phyloP scores from a whole-genome alignment of 2,797 vertebrate species.

The Macropus fuliginosus region DNA sequence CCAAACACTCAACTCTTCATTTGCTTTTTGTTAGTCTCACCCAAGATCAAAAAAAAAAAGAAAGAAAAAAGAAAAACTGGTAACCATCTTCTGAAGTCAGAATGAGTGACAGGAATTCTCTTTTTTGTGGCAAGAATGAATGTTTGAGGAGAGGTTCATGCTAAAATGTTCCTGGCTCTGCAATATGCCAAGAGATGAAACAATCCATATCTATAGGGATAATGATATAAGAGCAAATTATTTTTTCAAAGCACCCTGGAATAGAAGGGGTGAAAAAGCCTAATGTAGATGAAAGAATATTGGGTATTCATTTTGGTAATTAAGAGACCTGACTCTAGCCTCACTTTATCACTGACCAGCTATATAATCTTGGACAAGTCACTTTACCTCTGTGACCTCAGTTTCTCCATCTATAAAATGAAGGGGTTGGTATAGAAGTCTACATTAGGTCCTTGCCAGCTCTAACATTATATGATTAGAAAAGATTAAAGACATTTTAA shows the following conservation, averaged over 20 bases:
- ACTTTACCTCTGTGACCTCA: constrained; percentile 42
- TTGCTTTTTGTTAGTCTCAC: constrained; percentile 29
- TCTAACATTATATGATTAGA: not conserved
- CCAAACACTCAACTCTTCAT: not conserved
- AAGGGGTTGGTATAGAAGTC: not conserved
- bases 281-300: not conserved
- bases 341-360: constrained; percentile 61
- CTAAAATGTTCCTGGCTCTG: constrained; percentile 50
- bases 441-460: constrained; percentile 8
- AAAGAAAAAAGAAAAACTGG: not conserved
- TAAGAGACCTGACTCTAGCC: constrained; percentile 28
- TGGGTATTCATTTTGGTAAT: constrained; percentile 39
- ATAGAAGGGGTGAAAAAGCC: constrained; percentile 51
- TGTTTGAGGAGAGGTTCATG: constrained; percentile 57
- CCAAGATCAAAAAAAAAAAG: not conserved
- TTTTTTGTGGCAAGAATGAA: constrained; percentile 62
- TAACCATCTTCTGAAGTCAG: constrained; percentile 15
- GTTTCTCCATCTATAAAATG: constrained; percentile 37
- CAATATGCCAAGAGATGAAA: constrained; percentile 59
- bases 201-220: constrained; percentile 57
- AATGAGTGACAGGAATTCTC: constrained; percentile 43
- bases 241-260: constrained; percentile 69
- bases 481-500: not conserved
- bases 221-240: constrained; percentile 70
- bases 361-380: constrained; percentile 40